phyloP scores from a whole-genome alignment of 2,888 invertebrate species.

The Caenorhabditis angaria region DNA sequence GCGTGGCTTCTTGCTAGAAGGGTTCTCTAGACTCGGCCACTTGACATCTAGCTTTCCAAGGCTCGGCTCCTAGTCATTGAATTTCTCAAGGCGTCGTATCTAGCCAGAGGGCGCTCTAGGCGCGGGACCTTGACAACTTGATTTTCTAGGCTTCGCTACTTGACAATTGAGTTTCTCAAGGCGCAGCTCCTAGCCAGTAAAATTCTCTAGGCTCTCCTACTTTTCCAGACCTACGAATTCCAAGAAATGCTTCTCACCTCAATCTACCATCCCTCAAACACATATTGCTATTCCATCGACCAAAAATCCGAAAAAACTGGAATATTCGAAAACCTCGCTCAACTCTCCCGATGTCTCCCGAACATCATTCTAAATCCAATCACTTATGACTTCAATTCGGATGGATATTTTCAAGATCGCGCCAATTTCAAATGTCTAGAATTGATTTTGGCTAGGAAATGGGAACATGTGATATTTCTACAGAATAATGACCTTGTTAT shows the following conservation, averaged over 20 bases:
- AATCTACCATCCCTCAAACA: not conserved
- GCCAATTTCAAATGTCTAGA: slow-evolving; percentile 33
- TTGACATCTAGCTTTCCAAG: no score
- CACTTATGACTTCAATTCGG: slow-evolving; percentile 24
- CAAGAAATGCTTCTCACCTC: not conserved
- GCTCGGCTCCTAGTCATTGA: no score
- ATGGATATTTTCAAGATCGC: slow-evolving; percentile 30
- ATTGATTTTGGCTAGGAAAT: slow-evolving; percentile 18
- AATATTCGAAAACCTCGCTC: not conserved
- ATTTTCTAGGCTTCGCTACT: no score
- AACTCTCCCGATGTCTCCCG: slow-evolving; percentile 10
- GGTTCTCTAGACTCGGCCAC: no score
- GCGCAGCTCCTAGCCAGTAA: no score
- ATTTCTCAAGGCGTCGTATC: no score
- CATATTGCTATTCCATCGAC: not conserved
- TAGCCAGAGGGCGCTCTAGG: no score
- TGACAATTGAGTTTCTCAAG: no score
- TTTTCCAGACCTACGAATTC: not conserved
- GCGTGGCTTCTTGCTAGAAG: no score
- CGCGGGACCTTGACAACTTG: no score
- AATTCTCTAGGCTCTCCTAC: no score
- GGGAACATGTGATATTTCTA: slow-evolving; percentile 30
- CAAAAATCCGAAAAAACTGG: not conserved
- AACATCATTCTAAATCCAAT: slow-evolving; percentile 27
- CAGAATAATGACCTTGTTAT: slow-evolving; percentile 3